Base-by-base conservation (phyloP, 2,113 vertebrate genomes). In the Hippocampus comes region DNA sequence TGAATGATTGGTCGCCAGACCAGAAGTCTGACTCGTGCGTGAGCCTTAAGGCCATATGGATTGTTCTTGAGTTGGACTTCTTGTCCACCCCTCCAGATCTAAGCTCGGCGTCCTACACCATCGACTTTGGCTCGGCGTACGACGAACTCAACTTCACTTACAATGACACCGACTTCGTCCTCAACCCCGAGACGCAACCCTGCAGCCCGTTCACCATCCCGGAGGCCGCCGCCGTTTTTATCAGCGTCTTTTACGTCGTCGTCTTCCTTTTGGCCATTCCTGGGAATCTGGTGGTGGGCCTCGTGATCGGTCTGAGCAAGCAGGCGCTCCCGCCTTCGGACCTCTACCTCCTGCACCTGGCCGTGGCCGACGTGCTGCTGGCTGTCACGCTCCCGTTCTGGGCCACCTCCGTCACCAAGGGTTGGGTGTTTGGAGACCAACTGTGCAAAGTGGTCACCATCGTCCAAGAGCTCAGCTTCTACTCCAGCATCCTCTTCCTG, bases 401-500 rank as follows among this genome's bases (percentile, higher is more conserved):
- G 78, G 91, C 92, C 18, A 80, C 81, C 9, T 75, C 91, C 0
- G 21, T 91, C 0, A 49, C 83, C 0, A 30, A 0, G 2, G 92
- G 91, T 5, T 94, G 93, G 93, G 42, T 92, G 30, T 93, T 94
- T 2, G 93, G 93, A 10, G 84, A 91, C 20, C 12, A 21, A 41
- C 30, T 84, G 78, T 94, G 93, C 77, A 93, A 93, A 71, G 46
- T 91, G 0, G 25, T 92, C 64, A 85, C 80, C 5, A 1, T 93
- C 34, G 9, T 92, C 21, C 91, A 89, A 61, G 92, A 93, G 73
- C 78, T 90, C 1, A 94, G 91, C 75, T 94, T 94, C 86, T 93
- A 93, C 88, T 86, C 91, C 0, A 93, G 92, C 79, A 92, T 94
- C 15, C 89, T 94, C 49, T 91, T 94, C 74, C 82, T 94, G 70